Percentiles rank a stretch among this genome's conserved stretches.
Evolutionary conservation across 2,113 vertebrate genomes (phyloP).

Genomic region (Macrotis lagotis): DNA sequence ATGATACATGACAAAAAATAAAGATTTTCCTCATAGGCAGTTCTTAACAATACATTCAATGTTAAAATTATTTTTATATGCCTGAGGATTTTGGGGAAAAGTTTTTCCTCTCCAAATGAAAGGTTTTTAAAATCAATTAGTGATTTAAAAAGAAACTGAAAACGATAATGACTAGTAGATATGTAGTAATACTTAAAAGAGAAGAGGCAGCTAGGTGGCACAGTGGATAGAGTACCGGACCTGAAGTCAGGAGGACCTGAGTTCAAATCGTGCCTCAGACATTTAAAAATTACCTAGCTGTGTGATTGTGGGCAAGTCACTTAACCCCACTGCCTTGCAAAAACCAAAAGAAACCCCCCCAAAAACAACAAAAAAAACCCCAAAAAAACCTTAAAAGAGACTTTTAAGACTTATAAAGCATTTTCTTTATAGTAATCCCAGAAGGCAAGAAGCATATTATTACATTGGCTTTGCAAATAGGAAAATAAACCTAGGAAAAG

Average conservation of each 20-base stretch:
- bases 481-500: neutral
- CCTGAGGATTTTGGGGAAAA: neutral
- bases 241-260: too few relatives aligned
- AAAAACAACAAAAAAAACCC: too few relatives aligned
- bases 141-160: slow-evolving; percentile 3
- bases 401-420: neutral
- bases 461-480: neutral
- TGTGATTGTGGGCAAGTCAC: too few relatives aligned
- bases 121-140: slow-evolving; percentile 33
- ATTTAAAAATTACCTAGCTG: too few relatives aligned
- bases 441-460: neutral
- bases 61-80: slow-evolving; percentile 24
- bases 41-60: slow-evolving; percentile 28
- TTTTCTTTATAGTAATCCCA: neutral
- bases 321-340: too few relatives aligned
- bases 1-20: neutral
- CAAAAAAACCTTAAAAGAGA: too few relatives aligned
- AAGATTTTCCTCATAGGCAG: slow-evolving; percentile 15
- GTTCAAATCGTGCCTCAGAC: too few relatives aligned
- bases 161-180: neutral
- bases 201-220: too few relatives aligned
- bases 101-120: slow-evolving; percentile 48
- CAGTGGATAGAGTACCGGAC: too few relatives aligned
- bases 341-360: too few relatives aligned
- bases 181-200: neutral